Percentiles rank a stretch among this genome's conserved stretches.
These are phyloP conservation scores for Dipodomys spectabilis DNA, from an alignment of 2,113 vertebrate species.

Conservation along the genomic window DNA sequence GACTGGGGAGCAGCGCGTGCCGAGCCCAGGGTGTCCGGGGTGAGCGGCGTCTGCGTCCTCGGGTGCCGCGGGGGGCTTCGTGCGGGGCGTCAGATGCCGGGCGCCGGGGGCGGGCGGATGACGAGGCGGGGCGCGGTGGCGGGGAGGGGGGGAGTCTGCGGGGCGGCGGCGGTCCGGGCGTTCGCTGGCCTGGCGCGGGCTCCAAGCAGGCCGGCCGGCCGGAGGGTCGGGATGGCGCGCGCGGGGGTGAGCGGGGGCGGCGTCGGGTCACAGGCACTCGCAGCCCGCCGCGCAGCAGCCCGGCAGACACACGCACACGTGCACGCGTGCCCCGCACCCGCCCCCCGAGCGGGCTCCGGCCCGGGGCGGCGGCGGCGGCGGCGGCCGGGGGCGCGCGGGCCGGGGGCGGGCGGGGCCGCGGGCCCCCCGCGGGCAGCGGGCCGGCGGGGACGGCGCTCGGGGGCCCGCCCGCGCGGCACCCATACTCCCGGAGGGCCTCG, in stretches of 20 bases:
- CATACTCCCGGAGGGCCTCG: constrained; percentile 27
- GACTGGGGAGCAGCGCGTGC: neutral
- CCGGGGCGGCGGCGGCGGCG: constrained; percentile 58
- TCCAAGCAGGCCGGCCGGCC: neutral
- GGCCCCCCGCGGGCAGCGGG: constrained; percentile 44
- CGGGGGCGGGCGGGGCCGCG: neutral
- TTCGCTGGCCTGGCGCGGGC: neutral
- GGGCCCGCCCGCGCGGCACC: constrained; percentile 62
- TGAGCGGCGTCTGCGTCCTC: no score
- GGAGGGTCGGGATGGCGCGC: neutral
- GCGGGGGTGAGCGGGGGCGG: neutral
- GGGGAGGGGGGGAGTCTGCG: neutral
- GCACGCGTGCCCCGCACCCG: constrained; percentile 49
- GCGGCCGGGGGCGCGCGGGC: constrained; percentile 4
- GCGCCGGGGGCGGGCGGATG: neutral
- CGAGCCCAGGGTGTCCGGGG: no score
- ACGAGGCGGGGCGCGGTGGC: neutral
- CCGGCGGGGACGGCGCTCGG: constrained; percentile 58
- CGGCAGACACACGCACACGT: constrained; percentile 53
- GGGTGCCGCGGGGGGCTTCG: neutral
- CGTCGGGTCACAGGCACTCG: constrained; percentile 72
- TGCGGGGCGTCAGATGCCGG: neutral
- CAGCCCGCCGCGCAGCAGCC: constrained; percentile 70
- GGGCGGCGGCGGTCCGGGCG: neutral
- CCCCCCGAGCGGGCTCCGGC: constrained; percentile 19